phyloP scores from a whole-genome alignment of 2,113 vertebrate species.

The Salvator merianae region DNA sequence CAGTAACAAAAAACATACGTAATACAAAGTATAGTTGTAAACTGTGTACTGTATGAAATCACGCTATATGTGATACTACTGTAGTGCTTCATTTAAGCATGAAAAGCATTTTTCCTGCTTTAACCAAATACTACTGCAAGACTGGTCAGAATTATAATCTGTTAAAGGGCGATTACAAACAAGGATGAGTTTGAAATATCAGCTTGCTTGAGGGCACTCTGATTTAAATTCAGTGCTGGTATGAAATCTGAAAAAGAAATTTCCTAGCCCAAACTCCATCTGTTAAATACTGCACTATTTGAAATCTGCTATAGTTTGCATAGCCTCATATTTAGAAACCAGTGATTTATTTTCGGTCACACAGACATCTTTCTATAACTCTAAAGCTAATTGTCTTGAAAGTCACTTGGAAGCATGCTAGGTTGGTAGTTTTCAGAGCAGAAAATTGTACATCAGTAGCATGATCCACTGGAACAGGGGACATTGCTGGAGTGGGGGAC shows the following conservation, averaged over 20 bases:
- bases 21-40: no score
- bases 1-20: no score
- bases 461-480: not conserved
- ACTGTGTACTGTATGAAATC: no score
- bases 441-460: not conserved
- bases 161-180: not conserved
- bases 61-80: no score
- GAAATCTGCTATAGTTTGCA: not conserved
- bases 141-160: not conserved
- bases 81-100: not conserved
- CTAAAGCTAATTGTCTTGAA: not conserved
- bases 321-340: not conserved
- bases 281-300: not conserved
- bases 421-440: not conserved
- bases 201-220: not conserved
- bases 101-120: not conserved
- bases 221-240: not conserved
- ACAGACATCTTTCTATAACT: not conserved
- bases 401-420: not conserved
- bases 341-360: not conserved
- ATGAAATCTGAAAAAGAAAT: not conserved
- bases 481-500: not conserved
- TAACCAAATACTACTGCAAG: not conserved
- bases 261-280: not conserved
- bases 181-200: not conserved